Base-by-base conservation (phyloP, 2,797 vertebrate genomes). In the Galaxias olidus region DNA sequence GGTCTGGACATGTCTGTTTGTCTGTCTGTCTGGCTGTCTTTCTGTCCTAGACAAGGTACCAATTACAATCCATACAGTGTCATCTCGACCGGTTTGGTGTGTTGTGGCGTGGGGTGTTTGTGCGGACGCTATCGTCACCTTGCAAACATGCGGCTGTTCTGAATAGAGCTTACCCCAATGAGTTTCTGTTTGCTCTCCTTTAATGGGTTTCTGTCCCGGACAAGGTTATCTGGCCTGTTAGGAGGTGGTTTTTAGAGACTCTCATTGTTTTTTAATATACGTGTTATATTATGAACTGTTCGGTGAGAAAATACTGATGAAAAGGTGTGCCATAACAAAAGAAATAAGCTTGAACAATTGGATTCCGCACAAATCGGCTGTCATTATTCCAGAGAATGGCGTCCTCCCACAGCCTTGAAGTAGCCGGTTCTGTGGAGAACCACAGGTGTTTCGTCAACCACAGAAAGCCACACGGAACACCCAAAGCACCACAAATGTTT, bases 1-100 rank as follows among this genome's bases (percentile, higher is more conserved):
- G 68, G 86, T 78, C 77, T 56, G 65, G 18, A 67, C 86, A 75
- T 56, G 86, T 79, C 83, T 69, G 71, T 44, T 73, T 72, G 75
- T 76, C 75, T 30, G 30, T 2, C 30, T 3, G 30, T 2, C 30
- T 30, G 30, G 30, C 30, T 30, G 30, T 2, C 30, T 30, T 2
- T 2, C 30, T 30, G 30, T 30, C 30, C 3, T 30, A 30, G 30
- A 65, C 59, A 65, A 4, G 0, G 55, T 20, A 64, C 42, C 81
- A 79, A 72, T 80, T 72, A 71, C 63, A 66, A 66, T 49, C 9
- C 0, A 8, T 55, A 11, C 14, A 64, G 49, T 76, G 69, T 64
- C 75, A 55, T 59, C 67, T 63, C 83, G 74, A 81, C 84, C 74
- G 52, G 70, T 18, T 62, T 46, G 0, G 57, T 13, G 58, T 66